These are phyloP conservation scores for Solenodon paradoxus DNA, from an alignment of 2,113 vertebrate species.

Conservation along the genomic window DNA sequence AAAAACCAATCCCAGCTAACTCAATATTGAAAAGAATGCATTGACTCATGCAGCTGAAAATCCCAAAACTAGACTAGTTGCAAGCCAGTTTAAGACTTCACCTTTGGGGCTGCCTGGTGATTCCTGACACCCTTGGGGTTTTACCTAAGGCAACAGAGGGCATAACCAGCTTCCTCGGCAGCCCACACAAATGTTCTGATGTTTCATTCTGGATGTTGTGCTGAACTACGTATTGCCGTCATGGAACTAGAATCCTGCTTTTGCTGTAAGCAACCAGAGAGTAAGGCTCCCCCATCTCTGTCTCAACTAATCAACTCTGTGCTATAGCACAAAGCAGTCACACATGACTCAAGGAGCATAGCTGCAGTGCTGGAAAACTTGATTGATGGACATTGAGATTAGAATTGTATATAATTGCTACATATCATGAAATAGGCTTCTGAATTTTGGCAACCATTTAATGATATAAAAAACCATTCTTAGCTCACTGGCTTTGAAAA, in stretches of 20 bases:
- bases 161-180: background rate
- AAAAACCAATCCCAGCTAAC: conserved; percentile 29
- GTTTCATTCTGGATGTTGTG: background rate
- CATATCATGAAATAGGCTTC: background rate
- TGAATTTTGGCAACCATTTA: background rate
- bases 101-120: background rate
- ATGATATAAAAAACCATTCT: background rate
- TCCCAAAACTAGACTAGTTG: background rate
- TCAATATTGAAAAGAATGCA: conserved; percentile 23
- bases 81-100: background rate
- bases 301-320: background rate
- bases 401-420: background rate
- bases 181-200: background rate
- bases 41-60: background rate
- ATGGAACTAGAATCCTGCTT: background rate
- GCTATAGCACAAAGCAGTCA: background rate
- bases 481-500: background rate
- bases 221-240: background rate
- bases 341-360: background rate
- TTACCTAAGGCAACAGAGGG: background rate
- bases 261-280: background rate
- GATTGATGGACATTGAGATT: background rate
- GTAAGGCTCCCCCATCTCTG: background rate
- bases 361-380: background rate
- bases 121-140: background rate